Evolutionary conservation across 2,113 vertebrate genomes (phyloP).

Genomic region (Antigone vipio): DNA sequence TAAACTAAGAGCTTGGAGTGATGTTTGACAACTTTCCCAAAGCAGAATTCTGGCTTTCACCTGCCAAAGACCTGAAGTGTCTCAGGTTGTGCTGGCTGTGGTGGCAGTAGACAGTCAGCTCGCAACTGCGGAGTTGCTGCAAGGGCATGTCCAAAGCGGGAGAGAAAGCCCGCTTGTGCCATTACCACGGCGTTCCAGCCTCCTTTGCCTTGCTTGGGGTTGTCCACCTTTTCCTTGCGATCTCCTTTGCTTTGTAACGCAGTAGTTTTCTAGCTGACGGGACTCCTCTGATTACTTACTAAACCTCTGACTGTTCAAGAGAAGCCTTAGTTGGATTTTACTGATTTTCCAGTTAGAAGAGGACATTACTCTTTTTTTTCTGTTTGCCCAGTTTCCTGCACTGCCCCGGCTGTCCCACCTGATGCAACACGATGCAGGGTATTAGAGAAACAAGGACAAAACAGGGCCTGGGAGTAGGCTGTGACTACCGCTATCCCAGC

Average conservation of each 20-base stretch:
- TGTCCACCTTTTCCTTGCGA: neutral
- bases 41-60: neutral
- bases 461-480: neutral
- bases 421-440: neutral
- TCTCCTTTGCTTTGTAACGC: neutral
- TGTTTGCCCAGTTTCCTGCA: neutral
- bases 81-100: neutral
- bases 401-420: neutral
- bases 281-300: neutral
- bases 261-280: neutral
- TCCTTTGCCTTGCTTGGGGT: neutral
- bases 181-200: neutral
- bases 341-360: neutral
- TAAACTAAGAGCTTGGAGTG: neutral
- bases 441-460: neutral
- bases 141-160: neutral
- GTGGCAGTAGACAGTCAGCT: rapidly evolving
- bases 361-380: neutral
- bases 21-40: neutral
- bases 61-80: neutral
- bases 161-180: rapidly evolving
- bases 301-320: neutral
- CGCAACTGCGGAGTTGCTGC: neutral
- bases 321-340: neutral
- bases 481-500: neutral